Percentiles rank a stretch among this genome's conserved stretches.
phyloP scores from a whole-genome alignment of 2,888 invertebrate genomes.

The Antheraea yamamai region DNA sequence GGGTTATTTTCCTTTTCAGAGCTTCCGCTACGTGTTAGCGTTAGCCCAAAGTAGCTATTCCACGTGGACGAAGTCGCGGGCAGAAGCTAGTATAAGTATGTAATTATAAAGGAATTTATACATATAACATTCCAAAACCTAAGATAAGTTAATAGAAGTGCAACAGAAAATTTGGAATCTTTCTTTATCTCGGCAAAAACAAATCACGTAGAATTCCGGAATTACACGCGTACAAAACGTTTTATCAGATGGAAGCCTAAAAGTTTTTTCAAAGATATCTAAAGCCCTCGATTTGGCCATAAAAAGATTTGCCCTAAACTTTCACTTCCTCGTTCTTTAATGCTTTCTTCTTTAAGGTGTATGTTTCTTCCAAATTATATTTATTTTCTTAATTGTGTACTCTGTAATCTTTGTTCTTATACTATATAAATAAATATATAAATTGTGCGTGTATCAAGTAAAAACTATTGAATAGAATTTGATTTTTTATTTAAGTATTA shows the following conservation, averaged over 20 bases:
- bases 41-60: too few relatives aligned
- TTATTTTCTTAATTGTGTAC: background rate
- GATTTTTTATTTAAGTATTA: too few relatives aligned
- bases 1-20: background rate
- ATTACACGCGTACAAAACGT: slow-evolving; percentile 72
- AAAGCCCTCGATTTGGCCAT: slow-evolving; percentile 63
- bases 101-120: too few relatives aligned
- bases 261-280: slow-evolving; percentile 68
- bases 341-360: background rate
- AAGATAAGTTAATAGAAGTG: slow-evolving; percentile 25
- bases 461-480: too few relatives aligned
- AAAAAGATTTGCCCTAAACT: slow-evolving; percentile 63
- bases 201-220: slow-evolving; percentile 68
- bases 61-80: too few relatives aligned
- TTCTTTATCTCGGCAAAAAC: slow-evolving; percentile 62
- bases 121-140: slow-evolving; percentile 27
- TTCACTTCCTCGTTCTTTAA: slow-evolving; percentile 52
- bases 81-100: too few relatives aligned
- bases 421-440: too few relatives aligned
- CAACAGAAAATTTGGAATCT: slow-evolving; percentile 38
- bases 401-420: background rate
- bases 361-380: background rate
- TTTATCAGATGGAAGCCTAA: slow-evolving; percentile 61
- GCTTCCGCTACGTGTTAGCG: too few relatives aligned
- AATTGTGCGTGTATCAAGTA: too few relatives aligned